Conservation (phyloP, 2,113 vertebrate species). For the Trogon surrucura region DNA sequence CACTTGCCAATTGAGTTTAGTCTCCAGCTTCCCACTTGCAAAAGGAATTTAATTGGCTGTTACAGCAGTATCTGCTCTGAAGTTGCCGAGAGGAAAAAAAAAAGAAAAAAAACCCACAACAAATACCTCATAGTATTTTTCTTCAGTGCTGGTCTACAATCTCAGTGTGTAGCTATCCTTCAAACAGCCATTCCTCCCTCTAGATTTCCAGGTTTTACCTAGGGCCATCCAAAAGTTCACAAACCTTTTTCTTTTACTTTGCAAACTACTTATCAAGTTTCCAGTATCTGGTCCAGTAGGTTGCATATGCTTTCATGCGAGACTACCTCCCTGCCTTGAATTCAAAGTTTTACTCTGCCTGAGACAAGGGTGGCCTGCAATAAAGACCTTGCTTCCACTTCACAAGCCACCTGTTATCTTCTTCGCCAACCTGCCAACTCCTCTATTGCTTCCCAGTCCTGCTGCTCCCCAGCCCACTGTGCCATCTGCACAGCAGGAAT, state of each 20-base stretch:
- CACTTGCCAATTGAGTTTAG: constrained; percentile 22
- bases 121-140: background rate
- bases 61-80: background rate
- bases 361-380: constrained; percentile 37
- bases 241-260: background rate
- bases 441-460: constrained; percentile 59
- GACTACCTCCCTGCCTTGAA: background rate
- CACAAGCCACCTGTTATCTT: constrained; percentile 68
- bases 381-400: constrained; percentile 62
- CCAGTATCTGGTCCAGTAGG: background rate
- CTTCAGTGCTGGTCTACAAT: background rate
- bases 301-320: background rate
- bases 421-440: constrained; percentile 47
- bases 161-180: background rate
- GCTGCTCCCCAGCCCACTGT: constrained; percentile 63
- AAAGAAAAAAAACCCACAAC: too few relatives aligned
- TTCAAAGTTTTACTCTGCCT: background rate
- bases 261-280: background rate
- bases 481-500: constrained; percentile 68
- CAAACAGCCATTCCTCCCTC: accelerated
- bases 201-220: background rate
- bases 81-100: background rate
- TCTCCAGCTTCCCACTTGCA: background rate
- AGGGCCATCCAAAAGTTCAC: background rate
- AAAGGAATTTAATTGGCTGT: constrained; percentile 19